Percentiles rank a stretch among this genome's conserved stretches.
These are phyloP conservation scores for Amphilophus citrinellus DNA, from an alignment of 2,113 vertebrate genomes.

Conservation along the genomic window DNA sequence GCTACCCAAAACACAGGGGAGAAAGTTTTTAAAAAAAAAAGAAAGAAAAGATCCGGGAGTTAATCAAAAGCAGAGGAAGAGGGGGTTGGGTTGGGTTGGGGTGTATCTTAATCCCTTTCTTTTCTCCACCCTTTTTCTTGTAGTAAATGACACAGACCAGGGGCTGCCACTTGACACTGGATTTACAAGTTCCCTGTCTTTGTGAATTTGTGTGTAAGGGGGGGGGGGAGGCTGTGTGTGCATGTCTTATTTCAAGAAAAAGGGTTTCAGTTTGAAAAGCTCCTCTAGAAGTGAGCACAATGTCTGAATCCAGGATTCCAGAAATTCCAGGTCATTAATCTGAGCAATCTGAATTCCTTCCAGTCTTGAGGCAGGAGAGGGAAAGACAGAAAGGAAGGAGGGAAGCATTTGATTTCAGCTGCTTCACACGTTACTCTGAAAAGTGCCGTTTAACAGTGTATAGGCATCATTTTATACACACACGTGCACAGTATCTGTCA, in stretches of 20 bases:
- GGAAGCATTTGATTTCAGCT: conserved; percentile 66
- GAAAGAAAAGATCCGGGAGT: conserved; percentile 34
- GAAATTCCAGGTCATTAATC: conserved; percentile 84
- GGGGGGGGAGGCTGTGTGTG: neutral
- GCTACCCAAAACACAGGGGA: conserved; percentile 64
- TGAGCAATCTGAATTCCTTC: conserved; percentile 78
- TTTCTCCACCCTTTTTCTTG: conserved; percentile 68
- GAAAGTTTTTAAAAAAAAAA: neutral
- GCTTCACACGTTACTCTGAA: conserved; percentile 23
- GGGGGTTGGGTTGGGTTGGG: neutral
- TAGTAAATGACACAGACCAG: conserved; percentile 71
- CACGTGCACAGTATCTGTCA: neutral
- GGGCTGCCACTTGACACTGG: conserved; percentile 64
- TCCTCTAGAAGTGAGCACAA: conserved; percentile 65
- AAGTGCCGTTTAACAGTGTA: neutral
- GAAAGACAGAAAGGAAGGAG: conserved; percentile 49
- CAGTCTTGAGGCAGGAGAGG: conserved; percentile 67
- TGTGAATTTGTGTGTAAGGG: conserved; percentile 44
- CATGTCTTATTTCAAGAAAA: conserved; percentile 44
- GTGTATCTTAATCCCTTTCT: conserved; percentile 62
- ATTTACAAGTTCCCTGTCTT: conserved; percentile 67
- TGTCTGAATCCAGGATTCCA: conserved; percentile 82
- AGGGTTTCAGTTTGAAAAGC: conserved; percentile 37
- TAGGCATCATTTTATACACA: neutral
- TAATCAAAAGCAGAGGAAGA: conserved; percentile 74